Base-by-base conservation (phyloP, 2,113 vertebrate genomes). In the Chionodraco myersi region DNA sequence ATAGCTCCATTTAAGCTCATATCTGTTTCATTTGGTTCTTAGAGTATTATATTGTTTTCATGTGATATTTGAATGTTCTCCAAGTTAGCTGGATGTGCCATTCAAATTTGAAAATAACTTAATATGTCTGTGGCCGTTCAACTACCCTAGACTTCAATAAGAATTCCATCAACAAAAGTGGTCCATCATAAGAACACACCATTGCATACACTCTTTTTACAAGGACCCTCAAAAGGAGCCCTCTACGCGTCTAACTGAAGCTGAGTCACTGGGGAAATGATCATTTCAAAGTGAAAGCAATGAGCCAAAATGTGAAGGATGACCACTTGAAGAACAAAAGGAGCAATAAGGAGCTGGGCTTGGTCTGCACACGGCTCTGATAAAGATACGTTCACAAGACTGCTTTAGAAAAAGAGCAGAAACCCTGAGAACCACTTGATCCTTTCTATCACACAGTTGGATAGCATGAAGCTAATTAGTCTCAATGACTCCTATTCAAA, bases 391-490 rank as follows among this genome's bases (percentile, higher is more conserved):
- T 73, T 64, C 34, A 72, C 18, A 62, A 53, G 36, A 47, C 34
- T 72, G n/a, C 6, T 51, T 48, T 7, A 58, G 14, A 73, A 45
- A 12, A 0, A 72, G 48, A 61, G n/a, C 30, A 69, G 53, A 64
- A 64, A 45, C 36, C 45, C 54, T 30, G 73, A 84, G 56, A 82
- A 61, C 6, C 23, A 36, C 76, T 86, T 72, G 26, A 79, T 45
- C 47, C 51, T 21, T 44, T 76, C 51, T 53, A 6, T 77, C 47
- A 48, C 47, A 16, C 47, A 41, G 16, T 34, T 74, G 26, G 67
- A 60, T 23, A 11, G 10, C 48, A 51, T 86, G 76, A 62, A 82
- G 65, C 26, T 82, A 66, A 84, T 84, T 80, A 72, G 83, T 77
- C 65, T 87, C 59, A 72, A 61, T 83, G 85, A 82, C 41, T 74